Conservation (phyloP, 1,140 invertebrate species). For the Ruditapes philippinarum region DNA sequence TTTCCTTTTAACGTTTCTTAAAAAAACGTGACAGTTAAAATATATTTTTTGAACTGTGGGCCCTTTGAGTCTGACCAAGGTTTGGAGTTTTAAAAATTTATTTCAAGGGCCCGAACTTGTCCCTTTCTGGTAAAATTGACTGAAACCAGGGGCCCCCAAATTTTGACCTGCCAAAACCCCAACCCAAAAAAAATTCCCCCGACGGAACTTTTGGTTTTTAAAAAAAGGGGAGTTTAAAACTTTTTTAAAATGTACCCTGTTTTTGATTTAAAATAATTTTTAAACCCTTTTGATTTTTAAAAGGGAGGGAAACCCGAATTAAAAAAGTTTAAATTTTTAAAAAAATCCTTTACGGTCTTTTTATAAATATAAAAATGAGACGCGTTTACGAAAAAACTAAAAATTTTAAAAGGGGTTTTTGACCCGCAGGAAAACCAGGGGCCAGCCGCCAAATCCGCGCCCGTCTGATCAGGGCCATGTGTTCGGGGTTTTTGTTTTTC, state of each 20-base stretch:
- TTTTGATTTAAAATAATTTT: no score
- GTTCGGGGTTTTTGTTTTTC: no score
- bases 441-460: no score
- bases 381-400: no score
- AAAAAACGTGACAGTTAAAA: constrained; percentile 90
- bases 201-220: constrained; percentile 48
- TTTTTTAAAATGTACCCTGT: no score
- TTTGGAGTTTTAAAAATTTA: constrained; percentile 73
- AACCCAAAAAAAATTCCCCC: constrained; percentile 51
- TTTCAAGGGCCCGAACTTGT: constrained; percentile 82
- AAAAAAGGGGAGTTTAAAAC: neutral
- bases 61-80: constrained; percentile 75
- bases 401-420: no score
- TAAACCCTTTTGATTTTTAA: no score
- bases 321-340: neutral
- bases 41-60: constrained; percentile 87
- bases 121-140: constrained; percentile 77
- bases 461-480: no score
- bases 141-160: constrained; percentile 16
- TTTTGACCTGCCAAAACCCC: constrained; percentile 59
- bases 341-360: no score
- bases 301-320: no score
- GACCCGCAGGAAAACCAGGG: no score
- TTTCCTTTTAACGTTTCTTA: constrained; percentile 91
- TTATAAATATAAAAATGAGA: no score